Base-by-base conservation (phyloP, 2,113 vertebrate genomes). In the Bagarius yarrelli region DNA sequence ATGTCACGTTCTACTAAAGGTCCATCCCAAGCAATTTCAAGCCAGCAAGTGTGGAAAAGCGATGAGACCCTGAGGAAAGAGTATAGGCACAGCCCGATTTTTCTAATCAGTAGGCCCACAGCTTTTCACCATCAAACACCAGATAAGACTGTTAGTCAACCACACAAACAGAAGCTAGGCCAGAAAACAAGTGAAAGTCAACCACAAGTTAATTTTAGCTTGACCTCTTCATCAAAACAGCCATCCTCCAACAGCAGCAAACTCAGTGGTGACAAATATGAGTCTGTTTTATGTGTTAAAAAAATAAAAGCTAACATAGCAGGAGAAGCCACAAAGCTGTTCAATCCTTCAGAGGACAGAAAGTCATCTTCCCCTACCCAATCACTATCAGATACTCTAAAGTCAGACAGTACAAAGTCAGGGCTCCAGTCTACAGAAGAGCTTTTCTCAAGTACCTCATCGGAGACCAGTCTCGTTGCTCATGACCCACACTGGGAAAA, bases 101-200 rank as follows among this genome's bases (percentile, higher is more conserved):
- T 92, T 80, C 91, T 86, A 34, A 83, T 89, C 0, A 88, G 89
- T 40, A 90, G 83, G 73, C 87, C 92, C 34, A 90, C 92, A 13
- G 87, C 88, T 73, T 88, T 92, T 56, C 90, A 90, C 77, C 90
- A 92, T 8, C 80, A 90, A 44, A 56, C 88, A 13, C 87, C 89
- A 53, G 23, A 76, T 11, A 76, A 32, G n/a, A 36, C 27, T 23
- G 50, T 72, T 70, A 85, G 44, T 71, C 57, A 83, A 61, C 52
- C 83, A 21, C 25, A 47, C 19, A 67, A 75, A 9, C 79, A 70
- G 36, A 84, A n/a, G 57, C 27, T 52, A 55, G 57, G 18, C 21
- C 64, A 70, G 78, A 80, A 8, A 57, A 34, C 60, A n/a, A 84
- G 53, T 21, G 76, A 88, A 36, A 77, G 80, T 76, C 69, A 61